Evolutionary conservation across 1,140 invertebrate species (phyloP).

Genomic region (Scaptomyza montana): DNA sequence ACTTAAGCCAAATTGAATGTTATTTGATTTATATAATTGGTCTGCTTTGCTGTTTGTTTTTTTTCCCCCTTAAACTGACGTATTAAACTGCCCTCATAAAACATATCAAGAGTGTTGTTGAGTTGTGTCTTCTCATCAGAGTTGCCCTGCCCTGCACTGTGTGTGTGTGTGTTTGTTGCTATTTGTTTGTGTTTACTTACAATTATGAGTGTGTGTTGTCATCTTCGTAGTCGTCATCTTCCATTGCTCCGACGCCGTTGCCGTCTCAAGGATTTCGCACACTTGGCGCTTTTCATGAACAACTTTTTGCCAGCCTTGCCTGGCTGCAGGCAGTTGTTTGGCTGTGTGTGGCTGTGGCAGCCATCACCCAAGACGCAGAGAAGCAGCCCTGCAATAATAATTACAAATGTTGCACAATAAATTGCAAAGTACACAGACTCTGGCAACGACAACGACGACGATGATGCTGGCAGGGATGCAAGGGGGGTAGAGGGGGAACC

Average conservation of each 20-base stretch:
- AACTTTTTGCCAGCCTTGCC: conserved; percentile 36
- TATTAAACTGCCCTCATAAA: conserved; percentile 27
- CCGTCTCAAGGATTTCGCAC: conserved; percentile 69
- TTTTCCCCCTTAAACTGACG: background rate
- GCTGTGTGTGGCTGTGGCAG: background rate
- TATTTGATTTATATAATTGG: background rate
- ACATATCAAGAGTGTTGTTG: conserved; percentile 4
- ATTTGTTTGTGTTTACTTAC: conserved; percentile 74
- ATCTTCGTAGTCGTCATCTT: conserved; percentile 52
- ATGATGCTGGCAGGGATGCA: background rate
- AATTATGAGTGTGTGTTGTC: conserved; percentile 81
- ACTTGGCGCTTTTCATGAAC: conserved; percentile 54
- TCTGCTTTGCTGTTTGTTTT: background rate
- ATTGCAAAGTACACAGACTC: conserved; percentile 79
- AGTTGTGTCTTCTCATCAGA: conserved; percentile 1
- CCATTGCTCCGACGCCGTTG: conserved; percentile 7
- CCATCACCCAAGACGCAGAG: conserved; percentile 33
- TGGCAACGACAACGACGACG: conserved; percentile 10
- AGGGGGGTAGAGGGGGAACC: background rate
- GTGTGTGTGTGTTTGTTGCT: conserved; percentile 19
- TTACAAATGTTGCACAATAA: conserved; percentile 83
- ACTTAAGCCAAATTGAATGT: background rate
- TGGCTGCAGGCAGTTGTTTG: conserved; percentile 9
- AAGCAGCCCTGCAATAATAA: conserved; percentile 78
- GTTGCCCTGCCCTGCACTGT: conserved; percentile 18